Evolutionary conservation across 2,888 invertebrate genomes (phyloP).

Genomic region (Drosophila algonquin): DNA sequence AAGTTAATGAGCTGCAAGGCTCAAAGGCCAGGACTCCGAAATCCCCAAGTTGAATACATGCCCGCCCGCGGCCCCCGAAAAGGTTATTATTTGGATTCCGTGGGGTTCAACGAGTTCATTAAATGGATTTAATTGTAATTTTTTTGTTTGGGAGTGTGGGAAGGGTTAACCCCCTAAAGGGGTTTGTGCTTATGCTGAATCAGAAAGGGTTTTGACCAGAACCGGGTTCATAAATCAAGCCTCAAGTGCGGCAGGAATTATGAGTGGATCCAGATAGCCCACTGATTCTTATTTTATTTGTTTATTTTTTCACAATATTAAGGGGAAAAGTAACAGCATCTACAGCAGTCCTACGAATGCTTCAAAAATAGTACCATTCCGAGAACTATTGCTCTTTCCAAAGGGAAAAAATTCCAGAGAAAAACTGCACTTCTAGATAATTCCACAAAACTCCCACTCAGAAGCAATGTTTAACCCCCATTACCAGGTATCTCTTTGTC

Average conservation of each 20-base stretch:
- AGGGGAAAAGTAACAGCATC: too few species aligned
- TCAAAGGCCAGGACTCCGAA: constrained; percentile 2
- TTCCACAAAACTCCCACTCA: too few species aligned
- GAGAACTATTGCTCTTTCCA: too few species aligned
- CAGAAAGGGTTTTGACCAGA: constrained; percentile 14
- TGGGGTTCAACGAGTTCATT: constrained; percentile 74
- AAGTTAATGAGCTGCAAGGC: constrained; percentile 71
- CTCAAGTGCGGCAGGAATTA: neutral
- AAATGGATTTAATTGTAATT: constrained; percentile 73
- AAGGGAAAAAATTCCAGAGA: too few species aligned
- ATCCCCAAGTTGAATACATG: constrained; percentile 25
- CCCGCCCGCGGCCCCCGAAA: constrained; percentile 37
- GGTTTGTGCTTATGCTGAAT: constrained; percentile 48
- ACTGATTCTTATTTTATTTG: neutral
- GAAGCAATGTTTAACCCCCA: neutral
- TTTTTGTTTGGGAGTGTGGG: constrained; percentile 9
- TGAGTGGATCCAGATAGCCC: neutral
- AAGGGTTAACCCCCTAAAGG: constrained; percentile 5
- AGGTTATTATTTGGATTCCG: constrained; percentile 64
- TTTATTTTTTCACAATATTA: neutral
- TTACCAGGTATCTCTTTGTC: neutral
- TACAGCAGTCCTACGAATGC: too few species aligned
- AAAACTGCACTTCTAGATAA: too few species aligned
- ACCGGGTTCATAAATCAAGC: constrained; percentile 17
- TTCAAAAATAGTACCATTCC: too few species aligned